A percentile compares a stretch with the other conserved stretches of the same genome.
phyloP scores from a whole-genome alignment of 1,140 invertebrate species.

The Caenorhabditis tropicalis region DNA sequence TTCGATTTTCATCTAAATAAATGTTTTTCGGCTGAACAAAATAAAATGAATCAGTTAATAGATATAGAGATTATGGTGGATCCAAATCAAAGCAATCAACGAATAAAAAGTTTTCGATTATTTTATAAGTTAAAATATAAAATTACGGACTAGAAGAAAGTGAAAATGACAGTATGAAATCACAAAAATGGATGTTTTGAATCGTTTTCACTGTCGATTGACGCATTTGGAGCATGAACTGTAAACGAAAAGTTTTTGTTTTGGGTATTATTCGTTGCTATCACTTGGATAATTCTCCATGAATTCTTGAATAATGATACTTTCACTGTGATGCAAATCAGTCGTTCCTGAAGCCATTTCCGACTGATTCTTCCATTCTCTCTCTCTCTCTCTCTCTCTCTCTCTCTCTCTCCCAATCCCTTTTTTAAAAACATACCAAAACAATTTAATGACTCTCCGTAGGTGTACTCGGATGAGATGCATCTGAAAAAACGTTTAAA shows the following conservation, averaged over 20 bases:
- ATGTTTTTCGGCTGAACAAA: not conserved
- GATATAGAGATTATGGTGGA: not conserved
- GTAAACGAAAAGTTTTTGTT: not conserved
- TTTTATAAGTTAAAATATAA: not conserved
- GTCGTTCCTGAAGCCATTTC: not conserved
- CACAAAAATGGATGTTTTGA: not conserved
- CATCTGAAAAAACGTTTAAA: not conserved
- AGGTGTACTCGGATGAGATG: not conserved
- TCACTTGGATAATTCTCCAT: constrained; percentile 34
- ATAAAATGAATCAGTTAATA: not conserved
- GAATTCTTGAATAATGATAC: not conserved
- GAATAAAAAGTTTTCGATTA: not conserved
- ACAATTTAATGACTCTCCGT: not conserved
- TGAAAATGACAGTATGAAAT: not conserved
- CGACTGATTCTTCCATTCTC: not conserved
- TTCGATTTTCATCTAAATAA: constrained; percentile 20
- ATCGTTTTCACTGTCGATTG: constrained; percentile 13
- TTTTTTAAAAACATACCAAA: not conserved
- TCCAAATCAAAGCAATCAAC: not conserved
- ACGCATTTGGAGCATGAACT: constrained; percentile 2
- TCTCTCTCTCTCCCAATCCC: not conserved
- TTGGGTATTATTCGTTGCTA: not conserved
- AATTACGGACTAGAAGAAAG: not conserved
- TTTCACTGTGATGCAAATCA: not conserved
- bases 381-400: not conserved